Evolutionary conservation across 2,797 vertebrate genomes (phyloP).

Genomic region (Microctenopoma stevenorrisi): DNA sequence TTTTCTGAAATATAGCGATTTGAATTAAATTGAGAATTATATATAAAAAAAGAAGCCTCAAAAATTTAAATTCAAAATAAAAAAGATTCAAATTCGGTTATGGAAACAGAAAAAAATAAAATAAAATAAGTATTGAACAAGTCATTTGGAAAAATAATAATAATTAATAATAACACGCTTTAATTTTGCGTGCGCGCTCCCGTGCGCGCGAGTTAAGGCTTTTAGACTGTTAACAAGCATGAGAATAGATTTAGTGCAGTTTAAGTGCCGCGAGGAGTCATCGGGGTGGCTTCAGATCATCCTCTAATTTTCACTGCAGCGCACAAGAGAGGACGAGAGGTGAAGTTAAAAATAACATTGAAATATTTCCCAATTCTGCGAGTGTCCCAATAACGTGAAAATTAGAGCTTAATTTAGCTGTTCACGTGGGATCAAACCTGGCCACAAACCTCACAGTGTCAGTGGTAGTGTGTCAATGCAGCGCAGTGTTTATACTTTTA

Average conservation of each 20-base stretch:
- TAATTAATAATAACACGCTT: conserved; percentile 11
- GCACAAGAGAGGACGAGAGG: conserved; percentile 27
- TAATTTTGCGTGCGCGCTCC: conserved; percentile 2
- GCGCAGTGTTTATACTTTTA: neutral
- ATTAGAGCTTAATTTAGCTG: conserved; percentile 22
- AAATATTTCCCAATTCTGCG: neutral
- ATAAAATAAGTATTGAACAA: neutral
- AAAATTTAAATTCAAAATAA: neutral
- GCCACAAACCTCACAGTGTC: conserved; percentile 4
- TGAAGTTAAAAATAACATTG: neutral
- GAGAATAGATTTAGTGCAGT: conserved; percentile 50
- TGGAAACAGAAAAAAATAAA: neutral
- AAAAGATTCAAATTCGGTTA: neutral
- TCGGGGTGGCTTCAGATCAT: conserved; percentile 49
- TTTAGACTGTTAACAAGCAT: conserved; percentile 50
- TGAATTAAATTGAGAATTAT: neutral
- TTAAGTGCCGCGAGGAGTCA: conserved; percentile 33
- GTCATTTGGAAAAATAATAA: neutral
- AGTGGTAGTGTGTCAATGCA: neutral
- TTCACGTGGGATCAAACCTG: conserved; percentile 18
- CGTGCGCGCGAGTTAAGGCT: conserved; percentile 4
- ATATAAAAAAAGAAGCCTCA: neutral
- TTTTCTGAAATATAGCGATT: conserved; percentile 1
- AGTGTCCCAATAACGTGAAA: conserved; percentile 12
- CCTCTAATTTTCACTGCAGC: conserved; percentile 28